Base-by-base conservation (phyloP, 2,797 vertebrate species). In the Mastacembelus armatus region DNA sequence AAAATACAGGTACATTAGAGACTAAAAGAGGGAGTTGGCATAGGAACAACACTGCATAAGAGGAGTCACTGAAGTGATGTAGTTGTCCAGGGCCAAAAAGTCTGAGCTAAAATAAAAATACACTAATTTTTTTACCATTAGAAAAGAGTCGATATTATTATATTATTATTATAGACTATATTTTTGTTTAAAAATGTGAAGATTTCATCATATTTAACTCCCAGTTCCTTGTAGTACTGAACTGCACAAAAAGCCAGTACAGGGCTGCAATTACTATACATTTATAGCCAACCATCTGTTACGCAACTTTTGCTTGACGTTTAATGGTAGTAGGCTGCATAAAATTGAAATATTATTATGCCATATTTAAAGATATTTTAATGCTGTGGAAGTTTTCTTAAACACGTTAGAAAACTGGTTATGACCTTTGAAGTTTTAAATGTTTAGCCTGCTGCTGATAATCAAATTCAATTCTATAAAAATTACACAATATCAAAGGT, bases 371-470 rank as follows among this genome's bases (percentile, higher is more conserved):
- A 48, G 10, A n/a, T 32, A 19, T 14, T 35, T 49, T 21, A 38
- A 36, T 42, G 5, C 10, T 55, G 40, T 18, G 2, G 2, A 24
- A 22, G 4, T 18, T 54, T 54, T 5, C 6, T 33, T 62, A 14
- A 57, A 19, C 9, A 36, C 4, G 48, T 15, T 50, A 21, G 18
- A 58, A 43, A 32, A 24, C 24, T n/a, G 2, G 10, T 8, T 22
- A 29, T 19, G 30, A 40, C 5, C 10, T 52, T 26, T 47, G 18
- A 49, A 44, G 60, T 49, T 40, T 27, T 4, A 71, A 16, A 40
- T 27, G n/a, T n/a, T n/a, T n/a, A n/a, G n/a, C n/a, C n/a, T n/a
- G n/a, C n/a, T n/a, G n/a, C n/a, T n/a, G n/a, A n/a, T n/a, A 21
- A 29, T 61, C 18, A 39, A 27, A 45, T 32, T 1, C 26, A 62